Conservation (phyloP, 2,113 vertebrate genomes). For the Monopterus albus region DNA sequence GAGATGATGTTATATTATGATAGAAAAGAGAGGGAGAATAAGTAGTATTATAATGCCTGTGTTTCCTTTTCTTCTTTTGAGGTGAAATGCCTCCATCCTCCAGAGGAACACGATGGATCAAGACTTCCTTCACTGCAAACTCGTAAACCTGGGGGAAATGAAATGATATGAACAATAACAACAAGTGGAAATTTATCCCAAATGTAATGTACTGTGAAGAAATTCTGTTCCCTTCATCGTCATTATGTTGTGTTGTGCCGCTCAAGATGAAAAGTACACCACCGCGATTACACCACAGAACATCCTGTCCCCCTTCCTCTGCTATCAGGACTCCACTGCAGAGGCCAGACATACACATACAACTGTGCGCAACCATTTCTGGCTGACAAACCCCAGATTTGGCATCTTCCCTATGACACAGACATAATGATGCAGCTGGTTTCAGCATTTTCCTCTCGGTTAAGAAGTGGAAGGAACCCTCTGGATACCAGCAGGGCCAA, state of each 20-base stretch:
- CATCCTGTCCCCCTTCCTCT: conserved; percentile 6
- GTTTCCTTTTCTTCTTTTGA: conserved; percentile 98
- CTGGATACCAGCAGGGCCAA: conserved; percentile 16
- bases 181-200: not conserved
- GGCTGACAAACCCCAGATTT: conserved; percentile 66
- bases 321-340: conserved; percentile 34
- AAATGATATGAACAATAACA: conserved; percentile 25
- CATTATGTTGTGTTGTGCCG: conserved; percentile 6
- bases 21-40: not conserved
- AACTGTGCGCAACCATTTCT: conserved; percentile 22
- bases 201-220: not conserved
- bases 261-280: conserved; percentile 22
- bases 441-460: conserved; percentile 62
- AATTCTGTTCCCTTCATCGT: not conserved
- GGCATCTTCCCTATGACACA: conserved; percentile 63
- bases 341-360: conserved; percentile 35
- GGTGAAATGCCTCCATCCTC: conserved; percentile 92
- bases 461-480: conserved; percentile 27
- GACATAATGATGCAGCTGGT: conserved; percentile 63
- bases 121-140: conserved; percentile 94
- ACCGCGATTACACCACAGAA: conserved; percentile 33
- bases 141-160: conserved; percentile 89
- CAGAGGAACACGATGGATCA: conserved; percentile 91
- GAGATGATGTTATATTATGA: not conserved
- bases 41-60: conserved; percentile 83